Evolutionary conservation across 2,888 invertebrate species (phyloP).

Genomic region (Tachina lurida): DNA sequence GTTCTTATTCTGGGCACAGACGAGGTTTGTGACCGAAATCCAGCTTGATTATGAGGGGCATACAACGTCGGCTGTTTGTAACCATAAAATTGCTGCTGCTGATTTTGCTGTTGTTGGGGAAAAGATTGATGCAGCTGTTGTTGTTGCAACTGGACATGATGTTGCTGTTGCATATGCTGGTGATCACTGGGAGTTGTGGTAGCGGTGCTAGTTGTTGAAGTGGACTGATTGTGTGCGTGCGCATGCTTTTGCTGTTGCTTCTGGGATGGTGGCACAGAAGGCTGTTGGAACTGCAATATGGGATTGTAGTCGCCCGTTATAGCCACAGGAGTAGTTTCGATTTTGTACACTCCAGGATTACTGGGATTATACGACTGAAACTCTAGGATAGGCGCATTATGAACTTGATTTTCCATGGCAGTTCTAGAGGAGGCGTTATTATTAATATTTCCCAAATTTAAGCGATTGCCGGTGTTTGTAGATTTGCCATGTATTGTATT

Average conservation of each 20-base stretch:
- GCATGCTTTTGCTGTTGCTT: constrained; percentile 66
- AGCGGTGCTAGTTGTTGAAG: constrained; percentile 64
- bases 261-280: constrained; percentile 68
- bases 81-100: constrained; percentile 69
- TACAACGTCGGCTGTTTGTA: constrained; percentile 61
- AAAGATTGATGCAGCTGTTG: constrained; percentile 62
- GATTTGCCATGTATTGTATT: background rate
- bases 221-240: constrained; percentile 65
- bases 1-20: constrained; percentile 45
- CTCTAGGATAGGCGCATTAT: constrained; percentile 80
- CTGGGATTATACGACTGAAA: constrained; percentile 83
- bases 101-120: constrained; percentile 66
- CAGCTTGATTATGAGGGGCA: constrained; percentile 32
- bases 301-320: constrained; percentile 83
- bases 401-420: constrained; percentile 66
- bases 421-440: constrained; percentile 56
- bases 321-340: constrained; percentile 83
- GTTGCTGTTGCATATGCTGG: constrained; percentile 67
- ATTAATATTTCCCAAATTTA: constrained; percentile 54
- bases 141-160: constrained; percentile 49
- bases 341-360: constrained; percentile 83
- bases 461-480: constrained; percentile 28
- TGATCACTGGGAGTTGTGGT: constrained; percentile 67
- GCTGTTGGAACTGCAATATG: constrained; percentile 81
- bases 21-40: constrained; percentile 61